A percentile compares a stretch with the other conserved stretches of the same genome.
phyloP scores from a whole-genome alignment of 2,797 vertebrate species.

The Spatula versicolor region DNA sequence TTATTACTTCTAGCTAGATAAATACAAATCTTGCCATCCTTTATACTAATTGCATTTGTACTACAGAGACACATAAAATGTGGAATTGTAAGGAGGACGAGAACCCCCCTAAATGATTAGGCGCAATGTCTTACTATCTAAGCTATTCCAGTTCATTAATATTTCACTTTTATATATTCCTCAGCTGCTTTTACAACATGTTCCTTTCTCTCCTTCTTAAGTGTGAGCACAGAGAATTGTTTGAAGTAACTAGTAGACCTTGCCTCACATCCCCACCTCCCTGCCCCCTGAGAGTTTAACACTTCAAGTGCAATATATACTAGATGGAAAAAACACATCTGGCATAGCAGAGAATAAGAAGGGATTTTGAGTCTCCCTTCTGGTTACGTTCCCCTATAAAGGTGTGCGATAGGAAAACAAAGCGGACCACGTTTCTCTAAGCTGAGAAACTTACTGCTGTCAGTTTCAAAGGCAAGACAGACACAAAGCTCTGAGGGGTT shows the following conservation, averaged over 20 bases:
- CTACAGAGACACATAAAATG: background rate
- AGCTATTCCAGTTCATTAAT: slow-evolving; percentile 71
- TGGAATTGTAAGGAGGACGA: background rate
- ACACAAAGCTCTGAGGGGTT: background rate
- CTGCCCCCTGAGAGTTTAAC: slow-evolving; percentile 39
- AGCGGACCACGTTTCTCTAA: background rate
- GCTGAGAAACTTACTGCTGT: background rate
- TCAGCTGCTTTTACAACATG: slow-evolving; percentile 62
- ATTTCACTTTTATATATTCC: slow-evolving; percentile 74
- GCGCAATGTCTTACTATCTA: slow-evolving; percentile 10
- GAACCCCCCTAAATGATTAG: slow-evolving; percentile 30
- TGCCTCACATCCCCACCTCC: slow-evolving; percentile 34
- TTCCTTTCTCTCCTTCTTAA: slow-evolving; percentile 63
- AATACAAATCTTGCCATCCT: background rate
- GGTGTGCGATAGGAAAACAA: background rate
- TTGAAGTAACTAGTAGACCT: slow-evolving; percentile 66
- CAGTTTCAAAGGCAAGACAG: background rate
- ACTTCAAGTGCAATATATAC: slow-evolving; percentile 54
- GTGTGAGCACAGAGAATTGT: slow-evolving; percentile 43
- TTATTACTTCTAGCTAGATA: background rate
- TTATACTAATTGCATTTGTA: background rate
- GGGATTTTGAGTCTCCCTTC: background rate
- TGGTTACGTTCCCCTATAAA: slow-evolving; percentile 35
- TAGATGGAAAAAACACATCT: background rate
- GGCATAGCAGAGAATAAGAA: slow-evolving; percentile 2